A percentile compares a stretch with the other conserved stretches of the same genome.
phyloP scores from a whole-genome alignment of 2,888 invertebrate genomes.

The Apotomis capreana region DNA sequence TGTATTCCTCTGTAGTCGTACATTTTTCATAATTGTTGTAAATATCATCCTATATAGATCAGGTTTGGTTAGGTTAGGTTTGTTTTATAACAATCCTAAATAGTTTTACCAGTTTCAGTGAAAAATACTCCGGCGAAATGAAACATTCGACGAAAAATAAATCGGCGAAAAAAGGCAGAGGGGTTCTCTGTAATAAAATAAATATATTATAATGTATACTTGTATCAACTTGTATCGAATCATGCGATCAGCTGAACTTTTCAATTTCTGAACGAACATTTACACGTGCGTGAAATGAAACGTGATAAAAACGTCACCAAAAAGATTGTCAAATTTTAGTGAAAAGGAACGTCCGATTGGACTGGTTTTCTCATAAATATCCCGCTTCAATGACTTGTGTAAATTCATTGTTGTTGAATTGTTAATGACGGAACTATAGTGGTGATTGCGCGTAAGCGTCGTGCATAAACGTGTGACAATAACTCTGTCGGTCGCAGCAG shows the following conservation, averaged over 20 bases:
- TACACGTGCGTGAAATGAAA: constrained; percentile 34
- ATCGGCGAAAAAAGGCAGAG: no score
- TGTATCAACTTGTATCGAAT: background rate
- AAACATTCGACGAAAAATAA: no score
- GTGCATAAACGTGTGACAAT: constrained; percentile 48
- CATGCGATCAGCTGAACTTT: constrained; percentile 7
- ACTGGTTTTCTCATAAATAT: constrained; percentile 59
- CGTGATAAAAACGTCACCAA: constrained; percentile 36
- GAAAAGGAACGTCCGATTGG: constrained; percentile 63
- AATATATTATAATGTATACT: no score
- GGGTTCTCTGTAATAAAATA: no score
- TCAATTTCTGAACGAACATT: constrained; percentile 22
- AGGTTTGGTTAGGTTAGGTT: no score
- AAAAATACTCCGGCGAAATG: no score
- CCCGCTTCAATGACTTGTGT: constrained; percentile 74
- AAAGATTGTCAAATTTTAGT: constrained; percentile 54
- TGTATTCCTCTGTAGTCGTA: no score
- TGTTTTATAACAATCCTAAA: no score
- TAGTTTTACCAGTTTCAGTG: no score
- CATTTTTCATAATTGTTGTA: no score
- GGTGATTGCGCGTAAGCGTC: constrained; percentile 44
- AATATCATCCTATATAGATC: no score
- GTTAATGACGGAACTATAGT: constrained; percentile 59
- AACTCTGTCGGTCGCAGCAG: constrained; percentile 58
- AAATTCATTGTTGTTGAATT: constrained; percentile 71